These are phyloP conservation scores for Nowickia ferox DNA, from an alignment of 2,888 invertebrate genomes.

Conservation along the genomic window DNA sequence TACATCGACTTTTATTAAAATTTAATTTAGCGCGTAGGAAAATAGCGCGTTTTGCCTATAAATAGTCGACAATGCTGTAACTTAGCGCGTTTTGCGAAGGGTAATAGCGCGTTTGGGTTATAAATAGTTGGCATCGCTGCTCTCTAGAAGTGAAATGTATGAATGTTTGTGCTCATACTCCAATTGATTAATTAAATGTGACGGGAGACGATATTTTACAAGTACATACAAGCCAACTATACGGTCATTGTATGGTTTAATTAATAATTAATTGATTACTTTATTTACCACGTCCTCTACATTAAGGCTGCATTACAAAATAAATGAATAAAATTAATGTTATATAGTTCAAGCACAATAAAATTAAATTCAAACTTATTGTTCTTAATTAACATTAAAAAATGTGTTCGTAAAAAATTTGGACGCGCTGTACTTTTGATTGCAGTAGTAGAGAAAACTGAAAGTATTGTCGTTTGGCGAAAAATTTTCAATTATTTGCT, in stretches of 20 bases:
- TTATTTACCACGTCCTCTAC: slow-evolving; percentile 14
- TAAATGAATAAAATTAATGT: slow-evolving; percentile 43
- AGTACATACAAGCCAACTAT: neutral
- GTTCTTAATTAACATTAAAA: neutral
- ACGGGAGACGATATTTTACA: neutral
- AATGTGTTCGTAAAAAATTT: neutral
- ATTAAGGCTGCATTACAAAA: slow-evolving; percentile 32
- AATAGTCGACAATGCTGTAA: too few species aligned
- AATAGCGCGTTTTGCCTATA: too few species aligned
- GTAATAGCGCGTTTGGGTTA: too few species aligned
- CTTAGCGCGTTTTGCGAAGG: too few species aligned
- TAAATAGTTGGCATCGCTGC: too few species aligned
- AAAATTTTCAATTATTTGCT: neutral
- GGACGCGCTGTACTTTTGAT: neutral
- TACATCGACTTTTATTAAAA: too few species aligned
- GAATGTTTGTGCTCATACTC: too few species aligned
- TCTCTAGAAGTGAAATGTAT: too few species aligned
- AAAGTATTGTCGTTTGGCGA: neutral
- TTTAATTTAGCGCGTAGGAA: too few species aligned
- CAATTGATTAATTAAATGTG: neutral
- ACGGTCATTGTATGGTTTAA: slow-evolving; percentile 23
- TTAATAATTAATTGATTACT: slow-evolving; percentile 38
- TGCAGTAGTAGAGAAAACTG: too few species aligned
- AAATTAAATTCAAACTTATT: neutral
- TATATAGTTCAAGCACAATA: neutral